Percentiles rank a stretch among this genome's conserved stretches.
Evolutionary conservation across 1,140 invertebrate species (phyloP).

Genomic region (Theocolax elegans): DNA sequence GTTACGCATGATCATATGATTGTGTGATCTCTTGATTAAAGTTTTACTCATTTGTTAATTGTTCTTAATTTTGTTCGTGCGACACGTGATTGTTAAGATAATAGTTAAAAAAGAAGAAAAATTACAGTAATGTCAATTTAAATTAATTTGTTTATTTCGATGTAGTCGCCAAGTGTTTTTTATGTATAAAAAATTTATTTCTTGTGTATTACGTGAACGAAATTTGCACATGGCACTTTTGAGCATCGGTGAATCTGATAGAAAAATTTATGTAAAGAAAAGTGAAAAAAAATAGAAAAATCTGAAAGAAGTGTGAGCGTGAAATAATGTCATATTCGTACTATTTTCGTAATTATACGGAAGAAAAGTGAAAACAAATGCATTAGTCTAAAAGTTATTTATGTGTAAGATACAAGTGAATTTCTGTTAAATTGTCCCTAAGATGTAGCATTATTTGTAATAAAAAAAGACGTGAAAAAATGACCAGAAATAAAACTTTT

Average conservation of each 20-base stretch:
- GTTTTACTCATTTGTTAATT: too few species aligned
- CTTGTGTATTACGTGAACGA: not conserved
- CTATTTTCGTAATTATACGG: slow-evolving; percentile 22
- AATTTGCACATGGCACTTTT: slow-evolving; percentile 2
- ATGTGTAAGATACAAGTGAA: not conserved
- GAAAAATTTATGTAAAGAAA: not conserved
- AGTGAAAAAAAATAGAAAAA: slow-evolving; percentile 9
- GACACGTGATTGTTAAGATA: too few species aligned
- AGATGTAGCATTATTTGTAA: not conserved
- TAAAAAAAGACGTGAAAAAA: not conserved
- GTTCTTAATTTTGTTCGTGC: too few species aligned
- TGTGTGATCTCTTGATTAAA: too few species aligned
- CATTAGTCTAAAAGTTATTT: slow-evolving; percentile 11
- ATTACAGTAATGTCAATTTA: too few species aligned
- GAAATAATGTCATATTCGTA: slow-evolving; percentile 6
- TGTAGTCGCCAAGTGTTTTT: too few species aligned
- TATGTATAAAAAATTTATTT: not conserved
- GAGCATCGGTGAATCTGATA: not conserved
- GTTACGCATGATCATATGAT: too few species aligned
- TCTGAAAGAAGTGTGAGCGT: not conserved
- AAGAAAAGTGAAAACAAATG: not conserved
- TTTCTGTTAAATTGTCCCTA: slow-evolving; percentile 7
- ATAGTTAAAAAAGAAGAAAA: too few species aligned
- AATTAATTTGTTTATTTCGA: too few species aligned
- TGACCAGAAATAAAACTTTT: slow-evolving; percentile 15